A percentile compares a stretch with the other conserved stretches of the same genome.
phyloP scores from a whole-genome alignment of 2,797 vertebrate species.

The Helostoma temminkii region DNA sequence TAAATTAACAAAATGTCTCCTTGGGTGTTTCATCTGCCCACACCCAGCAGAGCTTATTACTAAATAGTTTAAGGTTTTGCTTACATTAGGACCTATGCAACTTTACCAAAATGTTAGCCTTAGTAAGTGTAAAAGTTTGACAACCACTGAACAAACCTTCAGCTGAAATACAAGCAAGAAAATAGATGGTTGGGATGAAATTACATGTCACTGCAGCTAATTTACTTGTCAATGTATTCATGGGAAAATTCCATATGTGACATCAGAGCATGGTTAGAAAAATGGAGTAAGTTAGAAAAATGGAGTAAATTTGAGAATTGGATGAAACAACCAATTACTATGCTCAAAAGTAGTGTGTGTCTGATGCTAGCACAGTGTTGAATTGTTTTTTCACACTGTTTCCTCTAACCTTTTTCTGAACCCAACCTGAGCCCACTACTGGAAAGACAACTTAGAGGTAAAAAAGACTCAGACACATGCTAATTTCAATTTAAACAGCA shows the following conservation, averaged over 20 bases:
- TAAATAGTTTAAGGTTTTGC: neutral
- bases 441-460: neutral
- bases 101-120: neutral
- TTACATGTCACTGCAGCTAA: slow-evolving; percentile 35
- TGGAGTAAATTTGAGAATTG: neutral
- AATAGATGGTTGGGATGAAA: slow-evolving; percentile 17
- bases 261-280: slow-evolving; percentile 4
- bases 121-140: neutral
- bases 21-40: slow-evolving; percentile 21
- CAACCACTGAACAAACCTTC: slow-evolving; percentile 2
- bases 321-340: slow-evolving; percentile 11
- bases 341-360: neutral
- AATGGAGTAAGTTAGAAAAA: slow-evolving; percentile 10
- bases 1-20: slow-evolving; percentile 43
- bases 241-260: neutral
- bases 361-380: neutral
- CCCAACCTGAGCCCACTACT: neutral
- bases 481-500: too few relatives aligned
- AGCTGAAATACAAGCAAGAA: neutral
- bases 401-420: neutral
- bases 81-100: slow-evolving; percentile 5
- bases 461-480: neutral
- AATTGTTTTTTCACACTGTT: neutral
- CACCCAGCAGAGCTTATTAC: slow-evolving; percentile 13
- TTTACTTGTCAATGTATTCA: slow-evolving; percentile 27